Evolutionary conservation across 2,888 invertebrate species (phyloP), one percentile per base, ranked within the genome.

Genomic region (Polylopha cassiicola): DNA sequence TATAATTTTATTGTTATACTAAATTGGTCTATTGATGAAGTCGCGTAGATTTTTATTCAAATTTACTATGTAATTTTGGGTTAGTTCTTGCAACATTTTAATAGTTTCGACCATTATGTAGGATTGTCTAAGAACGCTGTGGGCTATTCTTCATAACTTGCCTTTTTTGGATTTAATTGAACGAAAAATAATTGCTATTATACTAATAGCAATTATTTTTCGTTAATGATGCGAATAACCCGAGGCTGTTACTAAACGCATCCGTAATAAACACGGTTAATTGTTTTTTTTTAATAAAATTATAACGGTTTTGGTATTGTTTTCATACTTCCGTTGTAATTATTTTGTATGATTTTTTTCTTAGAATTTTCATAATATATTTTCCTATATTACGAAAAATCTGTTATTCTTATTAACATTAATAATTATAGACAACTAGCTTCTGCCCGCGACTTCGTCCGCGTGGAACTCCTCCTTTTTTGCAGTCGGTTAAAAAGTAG

Each of bases 1-100:
- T 13, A 27, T 32, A 11, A 31, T 31, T 26, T 26, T 31, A 38
- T 31, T 38, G 27, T 28, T 27, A 33, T 23, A 18, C 23, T 13
- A 22, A 39, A 32, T 17, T 29, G 23, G 7, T 24, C 6, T 39
- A 29, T 28, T 28, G 22, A 22, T 22, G 32, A 21, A 32, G 13
- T 39, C 14, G 7, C 29, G 7, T 22, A 14, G 10, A 33, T 10
- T 8, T 39, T 24, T 10, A 33, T 33, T 30, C 11, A 23, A 29
- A 34, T 28, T 39, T 23, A 30, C 24, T 10, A 36, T 26, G 46
- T 47, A 50, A 48, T 47, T 45, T 44, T 11, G 38, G 28, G 28
- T 38, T 45, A 52, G 51, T 48, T 48, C 44, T 58, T 39, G 44
- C 51, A 54, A 52, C 53, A 51, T 53, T 51, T 4, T 38, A 55